phyloP scores from a whole-genome alignment of 2,888 invertebrate genomes.

The Zonitis immaculata region DNA sequence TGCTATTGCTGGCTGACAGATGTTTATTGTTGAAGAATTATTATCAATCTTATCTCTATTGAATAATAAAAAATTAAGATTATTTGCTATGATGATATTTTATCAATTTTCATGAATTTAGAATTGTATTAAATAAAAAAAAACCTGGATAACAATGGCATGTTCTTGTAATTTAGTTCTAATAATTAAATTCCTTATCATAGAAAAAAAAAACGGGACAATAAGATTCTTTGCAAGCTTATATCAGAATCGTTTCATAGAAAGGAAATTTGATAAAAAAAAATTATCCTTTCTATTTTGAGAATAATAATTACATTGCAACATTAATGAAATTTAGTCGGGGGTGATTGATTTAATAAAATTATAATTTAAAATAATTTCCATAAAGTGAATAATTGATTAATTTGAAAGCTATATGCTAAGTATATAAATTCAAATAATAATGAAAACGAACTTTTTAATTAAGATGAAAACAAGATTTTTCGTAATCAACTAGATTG shows the following conservation, averaged over 20 bases:
- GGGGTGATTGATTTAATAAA: not conserved
- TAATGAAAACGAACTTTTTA: not conserved
- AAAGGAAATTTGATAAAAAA: not conserved
- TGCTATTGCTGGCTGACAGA: no score
- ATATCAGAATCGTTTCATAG: not conserved
- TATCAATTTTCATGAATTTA: no score
- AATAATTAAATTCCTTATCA: slow-evolving; percentile 1
- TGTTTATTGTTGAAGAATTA: no score
- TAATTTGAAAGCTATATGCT: not conserved
- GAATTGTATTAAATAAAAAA: no score
- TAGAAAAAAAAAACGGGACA: not conserved
- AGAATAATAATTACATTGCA: not conserved
- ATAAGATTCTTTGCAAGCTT: not conserved
- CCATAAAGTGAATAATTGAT: not conserved
- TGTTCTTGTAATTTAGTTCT: not conserved
- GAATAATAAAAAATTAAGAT: no score
- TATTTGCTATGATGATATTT: no score
- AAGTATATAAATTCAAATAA: not conserved
- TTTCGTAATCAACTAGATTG: not conserved
- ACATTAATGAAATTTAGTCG: not conserved
- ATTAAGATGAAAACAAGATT: not conserved
- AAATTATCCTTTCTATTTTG: not conserved
- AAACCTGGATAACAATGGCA: not conserved
- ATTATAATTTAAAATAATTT: not conserved
- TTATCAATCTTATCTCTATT: no score